Conservation (phyloP, 37 sponge, comb jelly and placozoan species). For the Hexactinellida sp. region DNA sequence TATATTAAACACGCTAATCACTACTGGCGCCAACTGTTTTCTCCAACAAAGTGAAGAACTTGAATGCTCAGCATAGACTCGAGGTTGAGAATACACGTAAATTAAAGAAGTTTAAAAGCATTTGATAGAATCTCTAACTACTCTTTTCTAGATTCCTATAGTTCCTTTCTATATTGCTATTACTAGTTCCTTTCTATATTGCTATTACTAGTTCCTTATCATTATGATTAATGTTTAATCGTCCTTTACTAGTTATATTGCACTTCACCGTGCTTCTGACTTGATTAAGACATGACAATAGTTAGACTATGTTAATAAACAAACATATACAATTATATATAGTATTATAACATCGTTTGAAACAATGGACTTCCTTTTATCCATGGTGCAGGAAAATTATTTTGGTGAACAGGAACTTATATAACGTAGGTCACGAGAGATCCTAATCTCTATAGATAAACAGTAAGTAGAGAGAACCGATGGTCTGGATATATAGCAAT, state of each 20-base stretch:
- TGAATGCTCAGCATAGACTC: neutral
- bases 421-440: no score
- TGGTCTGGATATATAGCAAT: no score
- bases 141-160: no score
- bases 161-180: no score
- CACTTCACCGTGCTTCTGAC: neutral
- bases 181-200: no score
- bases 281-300: neutral
- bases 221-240: neutral
- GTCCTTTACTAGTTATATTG: neutral
- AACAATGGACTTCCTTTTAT: neutral
- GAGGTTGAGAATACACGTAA: neutral
- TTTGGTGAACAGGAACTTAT: no score
- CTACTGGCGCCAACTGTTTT: neutral
- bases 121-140: neutral
- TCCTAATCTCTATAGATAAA: no score
- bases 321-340: no score
- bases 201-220: neutral
- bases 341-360: neutral
- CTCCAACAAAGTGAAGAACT: neutral
- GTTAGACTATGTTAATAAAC: neutral
- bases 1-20: neutral
- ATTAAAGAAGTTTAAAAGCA: neutral
- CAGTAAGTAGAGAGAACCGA: no score
- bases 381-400: neutral